A percentile compares a stretch with the other conserved stretches of the same genome.
Conservation (phyloP, 1,140 invertebrate species). For the Hyposmocoma kahamanoa region DNA sequence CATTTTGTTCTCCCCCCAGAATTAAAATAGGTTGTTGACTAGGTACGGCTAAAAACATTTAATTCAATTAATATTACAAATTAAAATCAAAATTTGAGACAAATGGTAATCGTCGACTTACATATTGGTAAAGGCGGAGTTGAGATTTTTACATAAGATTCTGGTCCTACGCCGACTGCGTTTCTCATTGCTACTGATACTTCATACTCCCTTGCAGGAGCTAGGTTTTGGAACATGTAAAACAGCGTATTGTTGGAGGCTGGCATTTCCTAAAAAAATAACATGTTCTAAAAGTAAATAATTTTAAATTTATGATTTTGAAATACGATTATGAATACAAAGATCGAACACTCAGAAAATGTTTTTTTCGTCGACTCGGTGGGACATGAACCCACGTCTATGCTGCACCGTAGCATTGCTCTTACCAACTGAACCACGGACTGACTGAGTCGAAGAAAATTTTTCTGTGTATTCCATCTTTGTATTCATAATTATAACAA, state of each 20-base stretch:
- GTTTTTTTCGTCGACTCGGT: no score
- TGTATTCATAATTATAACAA: no score
- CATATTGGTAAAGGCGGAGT: constrained; percentile 80
- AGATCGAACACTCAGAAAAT: no score
- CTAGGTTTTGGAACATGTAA: constrained; percentile 87
- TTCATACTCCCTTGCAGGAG: constrained; percentile 83
- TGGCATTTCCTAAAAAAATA: constrained; percentile 80
- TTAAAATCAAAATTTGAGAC: not conserved
- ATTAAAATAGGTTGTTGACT: constrained; percentile 81
- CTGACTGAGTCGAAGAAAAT: no score
- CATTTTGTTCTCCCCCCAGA: constrained; percentile 79
- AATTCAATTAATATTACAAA: not conserved
- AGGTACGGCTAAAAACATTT: constrained; percentile 47
- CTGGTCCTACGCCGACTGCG: constrained; percentile 84
- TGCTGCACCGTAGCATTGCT: no score
- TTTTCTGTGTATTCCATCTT: no score
- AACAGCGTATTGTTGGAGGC: constrained; percentile 78
- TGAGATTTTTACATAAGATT: constrained; percentile 75
- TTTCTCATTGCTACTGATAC: constrained; percentile 88
- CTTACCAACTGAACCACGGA: no score
- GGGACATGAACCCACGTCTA: no score
- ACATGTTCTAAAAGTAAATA: no score
- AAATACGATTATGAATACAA: no score
- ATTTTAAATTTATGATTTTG: no score
- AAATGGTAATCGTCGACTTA: constrained; percentile 54